Evolutionary conservation across 2,113 vertebrate species (phyloP), one percentile per base, ranked within the genome.

Genomic region (Leptobrachium ailaonicum): DNA sequence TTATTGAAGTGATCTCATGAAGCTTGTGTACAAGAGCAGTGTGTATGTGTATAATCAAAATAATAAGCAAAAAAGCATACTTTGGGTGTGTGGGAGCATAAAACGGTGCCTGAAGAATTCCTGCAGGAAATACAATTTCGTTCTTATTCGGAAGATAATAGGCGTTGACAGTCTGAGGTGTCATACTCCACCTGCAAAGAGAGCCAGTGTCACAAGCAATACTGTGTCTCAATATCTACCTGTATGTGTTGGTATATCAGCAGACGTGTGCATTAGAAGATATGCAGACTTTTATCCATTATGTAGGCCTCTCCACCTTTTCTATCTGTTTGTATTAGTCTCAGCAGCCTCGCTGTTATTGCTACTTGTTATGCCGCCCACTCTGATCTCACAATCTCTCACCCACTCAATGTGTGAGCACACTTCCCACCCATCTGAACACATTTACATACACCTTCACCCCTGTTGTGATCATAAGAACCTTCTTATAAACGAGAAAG

Each of bases 141-240:
- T 99, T 99, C 91, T 99, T 99, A 79, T 96, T 98, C 71, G 98
- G 97, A 89, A 98, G 92, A 90, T 99, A 99, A 88, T 99, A 99
- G 66, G 98, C 98, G 0, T 99, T 99, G 76, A 99, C 97, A 0
- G 98, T 98, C 82, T 98, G 97, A 0, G 98, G 98, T 60, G 98
- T 99, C 97, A 99, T 99, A 83, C 96, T 99, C 98, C 98, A 99
- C 89, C 98, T 98, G 84, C 8, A 75, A 13, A 76, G 67, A 77
- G 50, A 83, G 63, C 40, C 9, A 75, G 43, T 43, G 42, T 45
- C 45, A 75, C 32, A n/a, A 43, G 54, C 50, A 72, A 41, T 41
- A 54, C 70, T 40, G 11, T 40, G 41, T 53, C 20, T 32, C 20
- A 32, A 32, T 8, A 50, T 50, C 47, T 8, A 50, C 47, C 47